phyloP scores from a whole-genome alignment of 2,888 invertebrate species.

The Eupithecia centaureata region DNA sequence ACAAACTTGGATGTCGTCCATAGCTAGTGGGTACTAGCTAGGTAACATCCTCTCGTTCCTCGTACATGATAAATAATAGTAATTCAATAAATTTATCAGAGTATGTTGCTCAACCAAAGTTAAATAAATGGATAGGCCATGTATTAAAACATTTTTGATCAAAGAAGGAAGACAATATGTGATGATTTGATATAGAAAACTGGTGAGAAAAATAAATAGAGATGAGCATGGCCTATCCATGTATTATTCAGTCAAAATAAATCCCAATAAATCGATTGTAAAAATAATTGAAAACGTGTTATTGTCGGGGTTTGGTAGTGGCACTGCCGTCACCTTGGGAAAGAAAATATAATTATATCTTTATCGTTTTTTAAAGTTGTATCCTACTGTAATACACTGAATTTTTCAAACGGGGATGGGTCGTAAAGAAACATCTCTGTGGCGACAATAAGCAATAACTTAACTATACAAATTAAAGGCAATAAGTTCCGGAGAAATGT shows the following conservation, averaged over 20 bases:
- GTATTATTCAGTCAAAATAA: constrained; percentile 29
- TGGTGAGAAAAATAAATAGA: background rate
- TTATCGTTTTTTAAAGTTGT: constrained; percentile 51
- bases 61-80: constrained; percentile 35
- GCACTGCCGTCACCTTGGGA: constrained; percentile 67
- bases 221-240: constrained; percentile 22
- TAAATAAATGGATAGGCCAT: constrained; percentile 20
- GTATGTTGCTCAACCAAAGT: constrained; percentile 24
- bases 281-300: constrained; percentile 51
- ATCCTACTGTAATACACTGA: constrained; percentile 29
- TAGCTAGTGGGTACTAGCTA: constrained; percentile 27
- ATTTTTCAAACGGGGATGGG: constrained; percentile 31
- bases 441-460: constrained; percentile 52
- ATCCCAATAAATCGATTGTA: constrained; percentile 52
- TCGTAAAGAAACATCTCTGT: constrained; percentile 49
- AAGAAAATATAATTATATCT: constrained; percentile 69
- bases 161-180: background rate
- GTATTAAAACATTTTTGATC: background rate
- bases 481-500: background rate
- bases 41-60: constrained; percentile 34
- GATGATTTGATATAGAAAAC: background rate
- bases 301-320: constrained; percentile 41
- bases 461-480: constrained; percentile 30
- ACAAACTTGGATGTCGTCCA: constrained; percentile 40
- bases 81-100: constrained; percentile 43